phyloP scores from a whole-genome alignment of 2,113 vertebrate genomes.

The Enhydra lutris region DNA sequence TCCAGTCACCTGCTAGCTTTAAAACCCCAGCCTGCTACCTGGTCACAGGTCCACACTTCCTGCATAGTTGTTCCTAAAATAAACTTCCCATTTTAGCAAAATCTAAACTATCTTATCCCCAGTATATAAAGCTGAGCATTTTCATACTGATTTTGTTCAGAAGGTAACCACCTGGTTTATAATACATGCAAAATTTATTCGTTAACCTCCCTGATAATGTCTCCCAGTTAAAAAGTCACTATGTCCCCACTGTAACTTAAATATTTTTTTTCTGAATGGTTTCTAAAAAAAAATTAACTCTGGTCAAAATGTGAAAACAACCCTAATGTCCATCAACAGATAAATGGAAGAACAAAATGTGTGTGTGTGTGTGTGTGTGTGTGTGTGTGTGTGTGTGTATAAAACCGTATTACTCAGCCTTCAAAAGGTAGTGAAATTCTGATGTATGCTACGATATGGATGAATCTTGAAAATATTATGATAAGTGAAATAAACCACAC shows the following conservation, averaged over 20 bases:
- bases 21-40: background rate
- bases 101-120: background rate
- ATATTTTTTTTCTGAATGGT: background rate
- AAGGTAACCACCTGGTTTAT: background rate
- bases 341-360: background rate
- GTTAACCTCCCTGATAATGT: background rate
- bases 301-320: background rate
- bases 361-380: background rate
- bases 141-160: background rate
- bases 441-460: background rate
- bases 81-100: background rate
- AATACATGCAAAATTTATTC: background rate
- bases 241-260: background rate
- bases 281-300: background rate
- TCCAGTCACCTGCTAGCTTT: background rate
- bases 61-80: background rate
- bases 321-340: background rate
- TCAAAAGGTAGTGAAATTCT: background rate
- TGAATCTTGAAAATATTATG: background rate
- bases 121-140: background rate
- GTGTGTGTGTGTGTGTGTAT: background rate
- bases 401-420: background rate
- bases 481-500: background rate
- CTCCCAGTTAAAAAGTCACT: background rate
- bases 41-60: background rate